Evolutionary conservation across 2,113 vertebrate species (phyloP).

Genomic region (Larimichthys polyactis): DNA sequence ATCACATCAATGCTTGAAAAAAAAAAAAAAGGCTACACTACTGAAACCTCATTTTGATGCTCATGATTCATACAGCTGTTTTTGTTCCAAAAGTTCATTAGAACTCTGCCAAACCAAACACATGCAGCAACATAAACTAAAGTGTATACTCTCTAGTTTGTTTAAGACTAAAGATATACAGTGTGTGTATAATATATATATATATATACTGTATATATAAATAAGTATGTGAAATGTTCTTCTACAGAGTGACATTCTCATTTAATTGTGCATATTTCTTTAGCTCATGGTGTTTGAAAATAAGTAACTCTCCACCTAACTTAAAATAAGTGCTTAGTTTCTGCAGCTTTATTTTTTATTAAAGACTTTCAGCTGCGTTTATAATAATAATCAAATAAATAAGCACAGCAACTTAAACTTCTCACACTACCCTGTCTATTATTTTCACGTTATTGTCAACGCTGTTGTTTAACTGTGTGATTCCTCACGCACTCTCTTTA

Average conservation of each 20-base stretch:
- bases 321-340: neutral
- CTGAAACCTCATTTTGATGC: neutral
- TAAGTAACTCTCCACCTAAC: neutral
- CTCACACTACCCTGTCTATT: neutral
- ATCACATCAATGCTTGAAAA: neutral
- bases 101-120: neutral
- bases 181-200: too few relatives aligned
- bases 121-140: neutral
- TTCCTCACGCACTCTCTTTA: neutral
- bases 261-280: neutral
- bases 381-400: neutral
- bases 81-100: neutral
- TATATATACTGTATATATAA: too few relatives aligned
- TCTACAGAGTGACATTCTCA: neutral
- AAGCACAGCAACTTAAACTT: neutral
- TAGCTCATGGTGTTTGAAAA: neutral
- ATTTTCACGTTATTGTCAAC: neutral
- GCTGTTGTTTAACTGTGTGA: neutral
- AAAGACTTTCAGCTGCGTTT: neutral
- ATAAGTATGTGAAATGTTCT: neutral
- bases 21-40: too few relatives aligned
- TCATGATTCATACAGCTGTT: constrained; percentile 5
- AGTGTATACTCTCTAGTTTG: neutral
- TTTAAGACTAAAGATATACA: neutral
- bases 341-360: neutral